phyloP scores from a whole-genome alignment of 2,113 vertebrate genomes.

The Paramormyrops kingsleyae region DNA sequence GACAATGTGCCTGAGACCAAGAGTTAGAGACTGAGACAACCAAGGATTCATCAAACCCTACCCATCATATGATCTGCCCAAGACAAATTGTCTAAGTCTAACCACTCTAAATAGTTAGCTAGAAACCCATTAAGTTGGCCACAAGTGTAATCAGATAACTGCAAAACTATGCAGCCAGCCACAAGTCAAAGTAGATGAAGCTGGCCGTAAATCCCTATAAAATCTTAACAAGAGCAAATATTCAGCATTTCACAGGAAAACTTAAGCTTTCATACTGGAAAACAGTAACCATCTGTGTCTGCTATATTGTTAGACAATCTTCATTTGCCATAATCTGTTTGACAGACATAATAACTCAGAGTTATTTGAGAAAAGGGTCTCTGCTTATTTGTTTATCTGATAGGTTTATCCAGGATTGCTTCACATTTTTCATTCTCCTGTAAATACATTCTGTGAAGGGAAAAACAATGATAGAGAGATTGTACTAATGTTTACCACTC shows the following conservation, averaged over 20 bases:
- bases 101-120: not conserved
- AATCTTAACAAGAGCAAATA: not conserved
- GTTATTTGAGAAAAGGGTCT: not conserved
- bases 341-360: not conserved
- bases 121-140: not conserved
- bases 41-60: not conserved
- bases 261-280: not conserved
- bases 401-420: not conserved
- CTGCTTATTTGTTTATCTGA: not conserved
- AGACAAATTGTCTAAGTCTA: not conserved
- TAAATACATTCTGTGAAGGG: not conserved
- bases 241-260: not conserved
- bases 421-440: not conserved
- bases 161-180: not conserved
- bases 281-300: not conserved
- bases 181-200: not conserved
- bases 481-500: not conserved
- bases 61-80: not conserved
- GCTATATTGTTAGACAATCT: not conserved
- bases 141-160: not conserved
- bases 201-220: not conserved
- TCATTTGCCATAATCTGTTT: not conserved
- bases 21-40: not conserved
- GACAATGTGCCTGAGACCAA: not conserved
- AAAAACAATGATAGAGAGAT: not conserved